phyloP scores from a whole-genome alignment of 2,797 vertebrate species.

The Furcifer pardalis region DNA sequence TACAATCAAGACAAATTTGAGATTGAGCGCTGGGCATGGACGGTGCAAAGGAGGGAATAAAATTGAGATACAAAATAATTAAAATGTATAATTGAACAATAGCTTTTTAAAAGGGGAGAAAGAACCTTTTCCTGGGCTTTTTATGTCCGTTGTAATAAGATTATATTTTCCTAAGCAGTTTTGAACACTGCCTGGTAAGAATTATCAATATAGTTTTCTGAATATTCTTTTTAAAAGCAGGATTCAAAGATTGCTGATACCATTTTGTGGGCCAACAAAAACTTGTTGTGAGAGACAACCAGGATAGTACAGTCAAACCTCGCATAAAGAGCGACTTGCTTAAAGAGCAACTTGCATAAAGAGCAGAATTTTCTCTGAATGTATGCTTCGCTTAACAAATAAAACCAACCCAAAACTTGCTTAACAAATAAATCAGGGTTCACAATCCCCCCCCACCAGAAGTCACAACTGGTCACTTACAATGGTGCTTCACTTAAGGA shows the following conservation, averaged over 20 bases:
- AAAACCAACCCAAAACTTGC: too few species aligned
- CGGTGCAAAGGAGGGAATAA: not conserved
- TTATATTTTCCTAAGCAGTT: slow-evolving; percentile 35
- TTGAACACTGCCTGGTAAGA: slow-evolving; percentile 7
- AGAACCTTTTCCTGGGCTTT: slow-evolving; percentile 27
- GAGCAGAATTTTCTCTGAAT: too few species aligned
- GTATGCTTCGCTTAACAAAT: too few species aligned
- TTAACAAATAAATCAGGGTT: too few species aligned
- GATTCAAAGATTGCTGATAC: slow-evolving; percentile 44
- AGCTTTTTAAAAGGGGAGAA: not conserved
- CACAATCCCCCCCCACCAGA: too few species aligned
- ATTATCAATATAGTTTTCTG: slow-evolving; percentile 48
- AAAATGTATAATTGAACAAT: slow-evolving; percentile 19
- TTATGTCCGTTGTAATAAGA: slow-evolving; percentile 41
- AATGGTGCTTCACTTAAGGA: too few species aligned
- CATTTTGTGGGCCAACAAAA: slow-evolving; percentile 61
- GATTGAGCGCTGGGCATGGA: not conserved
- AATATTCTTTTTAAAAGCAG: slow-evolving; percentile 51
- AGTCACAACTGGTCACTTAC: too few species aligned
- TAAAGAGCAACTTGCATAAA: too few species aligned
- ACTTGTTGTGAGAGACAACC: too few species aligned
- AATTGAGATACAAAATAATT: not conserved
- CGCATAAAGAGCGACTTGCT: too few species aligned
- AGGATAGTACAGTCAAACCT: too few species aligned
- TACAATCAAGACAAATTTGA: slow-evolving; percentile 23